Evolutionary conservation across 2,113 vertebrate species (phyloP).

Genomic region (Embiotoca jacksoni): DNA sequence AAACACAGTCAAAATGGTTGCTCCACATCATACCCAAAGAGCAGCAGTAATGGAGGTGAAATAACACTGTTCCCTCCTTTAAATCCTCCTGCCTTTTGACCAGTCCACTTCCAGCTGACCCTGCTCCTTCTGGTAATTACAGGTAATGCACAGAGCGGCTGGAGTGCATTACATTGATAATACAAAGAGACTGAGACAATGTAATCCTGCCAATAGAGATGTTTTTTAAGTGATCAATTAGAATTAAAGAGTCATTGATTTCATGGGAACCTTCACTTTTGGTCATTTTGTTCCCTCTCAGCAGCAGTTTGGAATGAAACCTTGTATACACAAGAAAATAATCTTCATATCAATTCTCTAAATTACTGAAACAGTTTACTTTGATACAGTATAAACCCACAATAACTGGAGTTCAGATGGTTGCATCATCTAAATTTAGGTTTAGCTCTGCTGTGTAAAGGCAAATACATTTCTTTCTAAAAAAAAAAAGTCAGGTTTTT

Average conservation of each 20-base stretch:
- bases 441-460: too few relatives aligned
- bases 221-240: conserved; percentile 64
- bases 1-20: background rate
- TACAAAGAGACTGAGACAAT: conserved; percentile 43
- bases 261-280: conserved; percentile 42
- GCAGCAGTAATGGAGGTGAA: conserved; percentile 46
- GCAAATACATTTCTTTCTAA: too few relatives aligned
- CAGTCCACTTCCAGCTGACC: conserved; percentile 52
- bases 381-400: too few relatives aligned
- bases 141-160: conserved; percentile 46
- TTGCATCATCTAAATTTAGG: too few relatives aligned
- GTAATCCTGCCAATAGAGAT: conserved; percentile 20
- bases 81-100: conserved; percentile 34
- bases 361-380: too few relatives aligned
- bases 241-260: conserved; percentile 62
- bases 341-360: too few relatives aligned
- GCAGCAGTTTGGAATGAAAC: background rate
- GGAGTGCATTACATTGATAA: conserved; percentile 39
- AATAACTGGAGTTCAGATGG: too few relatives aligned
- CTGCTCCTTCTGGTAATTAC: conserved; percentile 50
- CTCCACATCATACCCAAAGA: conserved; percentile 4
- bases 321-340: background rate
- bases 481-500: too few relatives aligned
- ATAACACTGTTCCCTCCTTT: conserved; percentile 20
- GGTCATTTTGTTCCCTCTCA: conserved; percentile 1